phyloP scores from a whole-genome alignment of 2,113 vertebrate species.

The Sardina pilchardus region DNA sequence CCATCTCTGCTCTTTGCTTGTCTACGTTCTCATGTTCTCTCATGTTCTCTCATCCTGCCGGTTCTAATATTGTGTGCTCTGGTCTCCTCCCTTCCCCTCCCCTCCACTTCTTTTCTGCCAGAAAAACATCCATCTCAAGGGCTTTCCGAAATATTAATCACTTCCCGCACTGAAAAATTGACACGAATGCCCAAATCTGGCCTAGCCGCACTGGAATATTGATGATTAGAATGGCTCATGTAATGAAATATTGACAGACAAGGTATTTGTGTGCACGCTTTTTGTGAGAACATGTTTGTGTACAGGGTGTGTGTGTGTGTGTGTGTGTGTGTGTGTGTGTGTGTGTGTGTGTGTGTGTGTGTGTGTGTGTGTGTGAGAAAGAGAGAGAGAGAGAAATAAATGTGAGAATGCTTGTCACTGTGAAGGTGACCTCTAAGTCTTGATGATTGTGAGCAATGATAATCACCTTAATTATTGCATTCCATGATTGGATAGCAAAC shows the following conservation, averaged over 20 bases:
- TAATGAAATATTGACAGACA: conserved; percentile 27
- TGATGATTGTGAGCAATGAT: not conserved
- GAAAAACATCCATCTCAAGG: not conserved
- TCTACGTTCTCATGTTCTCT: not conserved
- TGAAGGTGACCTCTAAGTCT: not conserved
- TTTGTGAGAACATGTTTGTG: conserved; percentile 32
- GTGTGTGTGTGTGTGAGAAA: conserved; percentile 42
- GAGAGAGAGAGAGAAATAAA: not conserved
- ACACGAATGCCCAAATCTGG: conserved; percentile 36
- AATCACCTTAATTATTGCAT: not conserved
- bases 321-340: conserved; percentile 20
- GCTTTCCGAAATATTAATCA: conserved; percentile 35
- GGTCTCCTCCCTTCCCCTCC: too few species aligned
- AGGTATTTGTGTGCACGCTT: conserved; percentile 37
- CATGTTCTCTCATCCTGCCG: not conserved
- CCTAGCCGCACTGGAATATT: conserved; percentile 64
- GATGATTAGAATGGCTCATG: conserved; percentile 43
- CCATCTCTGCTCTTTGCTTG: not conserved
- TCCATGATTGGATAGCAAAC: not conserved
- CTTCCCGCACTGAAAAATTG: not conserved
- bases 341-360: conserved; percentile 35
- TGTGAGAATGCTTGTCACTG: not conserved
- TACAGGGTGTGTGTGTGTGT: conserved; percentile 21
- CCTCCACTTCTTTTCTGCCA: not conserved
- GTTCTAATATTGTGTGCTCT: too few species aligned